phyloP scores from a whole-genome alignment of 2,888 invertebrate genomes.

The Dynastes grantii region DNA sequence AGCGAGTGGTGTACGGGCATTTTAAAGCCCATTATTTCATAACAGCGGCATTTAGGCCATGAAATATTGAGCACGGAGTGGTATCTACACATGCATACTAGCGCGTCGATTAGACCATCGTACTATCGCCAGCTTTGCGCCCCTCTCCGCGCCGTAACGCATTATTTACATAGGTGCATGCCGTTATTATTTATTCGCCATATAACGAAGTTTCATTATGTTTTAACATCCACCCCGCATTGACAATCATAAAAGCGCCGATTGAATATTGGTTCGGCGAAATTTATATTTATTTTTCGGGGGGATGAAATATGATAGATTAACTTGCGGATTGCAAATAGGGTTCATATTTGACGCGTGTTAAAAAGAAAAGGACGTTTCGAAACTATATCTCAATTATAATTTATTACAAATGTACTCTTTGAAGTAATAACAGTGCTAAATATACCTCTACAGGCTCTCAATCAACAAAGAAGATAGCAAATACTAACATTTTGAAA shows the following conservation, averaged over 20 bases:
- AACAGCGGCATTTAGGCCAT: conserved; percentile 54
- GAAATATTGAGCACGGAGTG: conserved; percentile 52
- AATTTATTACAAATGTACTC: too few relatives aligned
- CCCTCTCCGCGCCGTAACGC: conserved; percentile 57
- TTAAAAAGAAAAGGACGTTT: too few relatives aligned
- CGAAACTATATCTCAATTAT: too few relatives aligned
- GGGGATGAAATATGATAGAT: too few relatives aligned
- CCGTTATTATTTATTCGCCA: conserved; percentile 65
- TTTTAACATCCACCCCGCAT: conserved; percentile 19
- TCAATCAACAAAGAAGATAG: too few relatives aligned
- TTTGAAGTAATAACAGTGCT: too few relatives aligned
- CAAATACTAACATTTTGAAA: too few relatives aligned
- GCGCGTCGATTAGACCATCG: conserved; percentile 24
- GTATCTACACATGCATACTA: conserved; percentile 42
- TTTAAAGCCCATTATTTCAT: conserved; percentile 54
- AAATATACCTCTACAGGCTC: too few relatives aligned
- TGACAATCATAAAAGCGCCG: too few relatives aligned
- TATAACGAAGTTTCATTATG: conserved; percentile 56
- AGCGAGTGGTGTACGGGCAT: conserved; percentile 37
- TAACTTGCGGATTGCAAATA: too few relatives aligned
- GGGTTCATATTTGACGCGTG: too few relatives aligned
- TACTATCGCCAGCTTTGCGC: neutral
- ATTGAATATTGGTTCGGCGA: too few relatives aligned
- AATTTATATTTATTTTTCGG: conserved; percentile 4
- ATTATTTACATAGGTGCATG: conserved; percentile 64